Evolutionary conservation across 2,113 vertebrate genomes (phyloP).

Genomic region (Ceyx margarethae): DNA sequence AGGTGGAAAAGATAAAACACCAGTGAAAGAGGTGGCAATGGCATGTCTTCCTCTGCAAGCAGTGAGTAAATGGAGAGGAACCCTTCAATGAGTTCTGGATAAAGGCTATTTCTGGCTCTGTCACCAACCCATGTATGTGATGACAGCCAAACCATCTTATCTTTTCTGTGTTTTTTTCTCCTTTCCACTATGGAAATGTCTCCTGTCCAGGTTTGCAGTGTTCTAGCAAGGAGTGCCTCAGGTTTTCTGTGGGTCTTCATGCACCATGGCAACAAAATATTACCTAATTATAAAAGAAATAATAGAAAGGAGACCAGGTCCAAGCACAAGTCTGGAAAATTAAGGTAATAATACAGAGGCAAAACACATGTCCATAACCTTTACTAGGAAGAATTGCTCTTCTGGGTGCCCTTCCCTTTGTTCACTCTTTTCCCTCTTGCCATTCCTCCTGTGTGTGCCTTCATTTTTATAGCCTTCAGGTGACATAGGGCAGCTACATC

Average conservation of each 20-base stretch:
- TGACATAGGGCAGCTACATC: neutral
- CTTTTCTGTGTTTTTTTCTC: neutral
- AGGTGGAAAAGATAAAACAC: neutral
- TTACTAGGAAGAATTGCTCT: neutral
- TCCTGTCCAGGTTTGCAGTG: neutral
- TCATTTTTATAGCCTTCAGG: neutral
- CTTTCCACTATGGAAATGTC: neutral
- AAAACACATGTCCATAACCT: neutral
- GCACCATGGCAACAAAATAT: neutral
- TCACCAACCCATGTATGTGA: neutral
- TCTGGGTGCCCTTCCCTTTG: neutral
- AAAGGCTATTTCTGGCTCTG: neutral
- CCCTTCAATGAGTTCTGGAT: neutral
- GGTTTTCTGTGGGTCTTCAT: neutral
- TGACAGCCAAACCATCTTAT: neutral
- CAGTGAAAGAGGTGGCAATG: neutral
- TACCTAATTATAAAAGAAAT: neutral
- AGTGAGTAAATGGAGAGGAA: neutral
- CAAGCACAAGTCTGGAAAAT: neutral
- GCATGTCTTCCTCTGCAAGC: neutral
- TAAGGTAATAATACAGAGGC: neutral
- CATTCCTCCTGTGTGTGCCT: neutral
- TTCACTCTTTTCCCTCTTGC: neutral
- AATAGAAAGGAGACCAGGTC: neutral
- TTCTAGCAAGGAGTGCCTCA: neutral